Base-by-base conservation (phyloP, 2,797 vertebrate species). In the Lerista edwardsae region DNA sequence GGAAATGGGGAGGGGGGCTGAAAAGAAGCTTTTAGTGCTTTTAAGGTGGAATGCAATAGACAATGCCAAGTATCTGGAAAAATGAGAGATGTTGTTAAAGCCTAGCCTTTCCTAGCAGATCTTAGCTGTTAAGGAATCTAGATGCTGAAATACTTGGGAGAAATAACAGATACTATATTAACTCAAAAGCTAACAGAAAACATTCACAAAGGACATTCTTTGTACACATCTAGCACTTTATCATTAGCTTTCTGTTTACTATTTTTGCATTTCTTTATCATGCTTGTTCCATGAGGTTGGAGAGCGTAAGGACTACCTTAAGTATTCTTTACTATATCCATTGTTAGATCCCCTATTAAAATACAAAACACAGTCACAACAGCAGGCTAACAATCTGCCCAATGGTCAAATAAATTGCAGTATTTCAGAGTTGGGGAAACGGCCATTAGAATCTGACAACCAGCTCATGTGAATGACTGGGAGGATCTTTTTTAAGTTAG, bases 381-480 rank as follows among this genome's bases (percentile, higher is more conserved):
- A 9, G 88, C 82, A 69, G 90, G 84, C 86, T 80, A 21, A 88
- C 92, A 86, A 91, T 91, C 87, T 93, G 91, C 94, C 91, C 91
- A 69, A 89, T 86, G 87, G 90, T 93, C 94, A 91, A 91, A 94
- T 92, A 91, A 91, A 95, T 94, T 92, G 85, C 92, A 92, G 72
- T 91, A 91, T 89, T 90, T 92, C 92, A 82, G 79, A 88, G 90
- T 91, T 84, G 83, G 86, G 82, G 90, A 69, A 77, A 92, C 94
- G 93, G 92, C 91, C 92, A 84, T 95, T 96, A 94, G 93, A 92
- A 91, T 88, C 85, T 94, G 86, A 93, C 92, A 91, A 90, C 80
- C 61, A 84, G 81, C 87, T 87, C 89, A 90, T 65, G 86, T 86
- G 76, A 27, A 90, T 91, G 85, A 86, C 91, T 93, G 82, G 23